Evolutionary conservation across 2,113 vertebrate genomes (phyloP).

Genomic region (Istiophorus platypterus): DNA sequence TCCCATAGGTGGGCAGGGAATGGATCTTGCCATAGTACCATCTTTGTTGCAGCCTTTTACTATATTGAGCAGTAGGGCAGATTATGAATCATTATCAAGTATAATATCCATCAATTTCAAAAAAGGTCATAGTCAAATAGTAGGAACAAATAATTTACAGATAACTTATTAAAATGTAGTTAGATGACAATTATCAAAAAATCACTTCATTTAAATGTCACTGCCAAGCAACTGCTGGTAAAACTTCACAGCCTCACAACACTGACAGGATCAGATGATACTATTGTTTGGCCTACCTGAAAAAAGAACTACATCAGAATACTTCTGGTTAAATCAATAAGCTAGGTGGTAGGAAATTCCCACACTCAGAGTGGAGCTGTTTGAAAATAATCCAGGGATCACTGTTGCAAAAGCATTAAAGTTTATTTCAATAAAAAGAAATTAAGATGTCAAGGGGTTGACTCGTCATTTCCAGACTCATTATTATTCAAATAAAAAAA

Average conservation of each 20-base stretch:
- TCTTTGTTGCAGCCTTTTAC: slow-evolving; percentile 18
- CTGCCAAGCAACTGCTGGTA: neutral
- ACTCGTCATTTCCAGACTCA: slow-evolving; percentile 11
- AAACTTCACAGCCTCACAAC: neutral
- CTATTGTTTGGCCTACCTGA: neutral
- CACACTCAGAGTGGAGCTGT: neutral
- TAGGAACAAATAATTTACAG: neutral
- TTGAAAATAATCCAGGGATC: neutral
- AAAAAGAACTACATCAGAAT: slow-evolving; percentile 15
- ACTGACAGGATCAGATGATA: neutral
- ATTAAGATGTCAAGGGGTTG: slow-evolving; percentile 36
- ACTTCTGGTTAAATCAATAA: slow-evolving; percentile 15
- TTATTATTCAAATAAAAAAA: too few species aligned
- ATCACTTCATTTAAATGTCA: neutral
- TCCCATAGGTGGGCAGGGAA: slow-evolving; percentile 31
- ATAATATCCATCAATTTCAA: slow-evolving; percentile 18
- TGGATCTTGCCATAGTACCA: slow-evolving; percentile 5
- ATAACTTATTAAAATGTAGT: neutral
- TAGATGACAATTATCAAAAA: neutral
- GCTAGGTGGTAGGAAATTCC: neutral
- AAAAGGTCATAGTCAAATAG: slow-evolving; percentile 11
- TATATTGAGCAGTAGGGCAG: neutral
- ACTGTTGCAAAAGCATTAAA: slow-evolving; percentile 10
- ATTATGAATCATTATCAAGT: slow-evolving; percentile 22
- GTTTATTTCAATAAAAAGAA: slow-evolving; percentile 12